Evolutionary conservation across 2,888 invertebrate species (phyloP).

Genomic region (Macrophya annulata): DNA sequence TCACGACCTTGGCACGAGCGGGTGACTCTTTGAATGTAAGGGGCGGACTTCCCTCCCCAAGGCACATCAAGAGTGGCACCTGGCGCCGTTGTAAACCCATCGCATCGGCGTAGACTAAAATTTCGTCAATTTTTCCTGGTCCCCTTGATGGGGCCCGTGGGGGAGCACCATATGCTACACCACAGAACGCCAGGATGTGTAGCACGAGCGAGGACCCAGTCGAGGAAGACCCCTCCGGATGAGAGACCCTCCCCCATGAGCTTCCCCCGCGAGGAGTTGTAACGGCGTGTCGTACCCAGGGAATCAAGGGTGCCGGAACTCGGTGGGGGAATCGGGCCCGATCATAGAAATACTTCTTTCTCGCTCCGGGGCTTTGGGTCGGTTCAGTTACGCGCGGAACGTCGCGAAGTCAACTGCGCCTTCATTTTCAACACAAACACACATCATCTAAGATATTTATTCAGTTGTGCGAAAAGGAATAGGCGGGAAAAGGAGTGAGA

Average conservation of each 20-base stretch:
- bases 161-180: constrained; percentile 34
- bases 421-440: not conserved
- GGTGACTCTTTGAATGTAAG: constrained; percentile 49
- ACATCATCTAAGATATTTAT: not conserved
- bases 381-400: constrained; percentile 52
- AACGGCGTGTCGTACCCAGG: constrained; percentile 15
- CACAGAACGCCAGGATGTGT: constrained; percentile 23
- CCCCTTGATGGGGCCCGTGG: not conserved
- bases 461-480: not conserved
- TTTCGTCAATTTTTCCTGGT: not conserved
- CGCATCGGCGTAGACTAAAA: constrained; percentile 30
- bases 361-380: constrained; percentile 24
- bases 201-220: constrained; percentile 48
- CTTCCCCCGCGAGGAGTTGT: constrained; percentile 47
- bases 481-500: constrained; percentile 5
- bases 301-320: constrained; percentile 36
- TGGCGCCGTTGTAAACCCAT: constrained; percentile 12
- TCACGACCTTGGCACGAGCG: constrained; percentile 37
- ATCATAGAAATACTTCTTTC: constrained; percentile 21
- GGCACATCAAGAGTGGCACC: constrained; percentile 52
- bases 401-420: constrained; percentile 46
- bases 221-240: constrained; percentile 48
- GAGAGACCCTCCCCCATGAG: constrained; percentile 48
- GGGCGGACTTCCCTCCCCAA: constrained; percentile 52
- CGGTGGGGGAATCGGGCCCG: constrained; percentile 45